Percentiles rank a stretch among this genome's conserved stretches.
phyloP scores from a whole-genome alignment of 2,888 invertebrate genomes.

The Agriotes lineatus region DNA sequence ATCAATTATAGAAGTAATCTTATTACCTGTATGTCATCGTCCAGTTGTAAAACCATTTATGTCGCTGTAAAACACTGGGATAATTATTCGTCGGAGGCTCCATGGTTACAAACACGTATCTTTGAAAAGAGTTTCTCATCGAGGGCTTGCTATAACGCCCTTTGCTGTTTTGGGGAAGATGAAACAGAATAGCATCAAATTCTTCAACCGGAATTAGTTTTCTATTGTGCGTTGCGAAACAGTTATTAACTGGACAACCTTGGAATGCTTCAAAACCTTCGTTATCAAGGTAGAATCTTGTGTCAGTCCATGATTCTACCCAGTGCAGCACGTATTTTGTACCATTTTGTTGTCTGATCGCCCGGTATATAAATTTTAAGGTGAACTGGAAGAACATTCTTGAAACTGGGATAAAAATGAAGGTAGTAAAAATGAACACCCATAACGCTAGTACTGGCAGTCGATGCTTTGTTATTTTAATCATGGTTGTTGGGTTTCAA shows the following conservation, averaged over 20 bases:
- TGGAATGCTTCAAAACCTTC: conserved; percentile 50
- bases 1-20: no score
- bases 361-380: neutral
- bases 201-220: conserved; percentile 59
- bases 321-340: conserved; percentile 52
- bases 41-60: conserved; percentile 68
- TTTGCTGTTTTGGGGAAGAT: conserved; percentile 61
- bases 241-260: conserved; percentile 63
- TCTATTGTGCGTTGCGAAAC: conserved; percentile 65
- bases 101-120: conserved; percentile 68
- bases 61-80: conserved; percentile 42
- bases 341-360: neutral
- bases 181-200: conserved; percentile 70
- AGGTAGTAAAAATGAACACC: no score
- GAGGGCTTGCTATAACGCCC: conserved; percentile 57
- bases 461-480: no score
- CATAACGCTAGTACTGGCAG: no score
- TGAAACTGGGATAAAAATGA: no score
- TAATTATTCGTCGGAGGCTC: conserved; percentile 64
- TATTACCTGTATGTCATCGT: conserved; percentile 71
- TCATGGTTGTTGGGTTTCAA: no score
- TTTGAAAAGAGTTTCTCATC: conserved; percentile 62
- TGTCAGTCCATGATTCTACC: conserved; percentile 49
- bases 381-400: neutral
- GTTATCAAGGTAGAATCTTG: conserved; percentile 46